Evolutionary conservation across 2,797 vertebrate genomes (phyloP).

Genomic region (Choloepus didactylus): DNA sequence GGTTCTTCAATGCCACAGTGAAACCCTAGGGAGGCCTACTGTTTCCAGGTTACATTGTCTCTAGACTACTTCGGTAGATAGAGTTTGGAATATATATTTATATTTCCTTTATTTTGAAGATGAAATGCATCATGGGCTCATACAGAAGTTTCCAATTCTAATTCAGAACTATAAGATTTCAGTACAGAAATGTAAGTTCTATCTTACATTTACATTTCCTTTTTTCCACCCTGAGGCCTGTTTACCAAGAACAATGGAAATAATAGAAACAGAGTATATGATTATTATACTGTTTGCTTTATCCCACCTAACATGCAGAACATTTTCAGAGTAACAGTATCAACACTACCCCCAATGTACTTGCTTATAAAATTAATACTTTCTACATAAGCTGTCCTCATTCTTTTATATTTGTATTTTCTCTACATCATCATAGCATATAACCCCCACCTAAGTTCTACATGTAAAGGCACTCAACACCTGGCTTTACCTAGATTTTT

Average conservation of each 20-base stretch:
- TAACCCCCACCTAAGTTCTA: not conserved
- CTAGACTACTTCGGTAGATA: not conserved
- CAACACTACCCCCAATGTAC: not conserved
- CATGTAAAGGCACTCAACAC: not conserved
- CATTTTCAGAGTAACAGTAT: not conserved
- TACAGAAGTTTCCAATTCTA: not conserved
- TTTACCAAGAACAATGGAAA: not conserved
- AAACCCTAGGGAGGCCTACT: not conserved
- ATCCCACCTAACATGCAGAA: not conserved
- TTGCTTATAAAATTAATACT: not conserved
- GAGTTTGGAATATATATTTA: not conserved
- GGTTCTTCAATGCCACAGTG: not conserved
- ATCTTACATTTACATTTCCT: not conserved
- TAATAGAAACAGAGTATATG: not conserved
- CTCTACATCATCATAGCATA: not conserved
- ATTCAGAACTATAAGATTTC: not conserved
- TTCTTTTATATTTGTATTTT: not conserved
- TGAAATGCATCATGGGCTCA: not conserved
- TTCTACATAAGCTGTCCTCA: not conserved
- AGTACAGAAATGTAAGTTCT: not conserved
- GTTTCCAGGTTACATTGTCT: not conserved
- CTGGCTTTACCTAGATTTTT: not conserved
- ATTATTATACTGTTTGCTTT: not conserved
- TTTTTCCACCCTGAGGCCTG: not conserved
- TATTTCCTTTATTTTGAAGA: constrained; percentile 45